Conservation (phyloP, 1,140 invertebrate genomes). For the Cryptotermes secundus region DNA sequence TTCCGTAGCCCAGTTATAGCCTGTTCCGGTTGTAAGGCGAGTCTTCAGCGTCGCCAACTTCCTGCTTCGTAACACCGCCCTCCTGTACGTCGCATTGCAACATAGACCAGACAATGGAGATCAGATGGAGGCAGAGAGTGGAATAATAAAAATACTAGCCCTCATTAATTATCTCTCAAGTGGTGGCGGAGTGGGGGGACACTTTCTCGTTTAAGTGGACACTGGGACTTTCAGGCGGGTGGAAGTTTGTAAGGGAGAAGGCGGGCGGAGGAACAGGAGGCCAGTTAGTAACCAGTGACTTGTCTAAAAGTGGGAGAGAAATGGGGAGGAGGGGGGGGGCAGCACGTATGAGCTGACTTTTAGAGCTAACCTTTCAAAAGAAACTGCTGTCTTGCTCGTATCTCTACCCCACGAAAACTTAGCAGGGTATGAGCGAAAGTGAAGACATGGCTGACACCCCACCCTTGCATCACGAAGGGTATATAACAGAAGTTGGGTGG, state of each 20-base stretch:
- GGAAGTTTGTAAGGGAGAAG: neutral
- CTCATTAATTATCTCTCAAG: neutral
- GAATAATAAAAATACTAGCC: neutral
- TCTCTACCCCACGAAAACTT: neutral
- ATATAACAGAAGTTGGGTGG: slow-evolving; percentile 1
- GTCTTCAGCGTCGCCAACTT: no score
- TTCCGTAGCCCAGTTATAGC: no score
- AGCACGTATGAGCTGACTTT: neutral
- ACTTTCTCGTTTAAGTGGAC: neutral
- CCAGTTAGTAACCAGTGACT: neutral
- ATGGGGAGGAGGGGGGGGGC: neutral
- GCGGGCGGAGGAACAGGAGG: neutral
- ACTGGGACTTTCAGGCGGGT: neutral
- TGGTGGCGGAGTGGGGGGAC: neutral
- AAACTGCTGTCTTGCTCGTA: neutral
- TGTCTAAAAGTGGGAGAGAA: no score
- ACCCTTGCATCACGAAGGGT: neutral
- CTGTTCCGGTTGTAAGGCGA: no score
- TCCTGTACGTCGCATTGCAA: no score
- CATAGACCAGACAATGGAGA: no score
- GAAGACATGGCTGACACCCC: neutral
- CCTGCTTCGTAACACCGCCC: no score
- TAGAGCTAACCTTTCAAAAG: neutral
- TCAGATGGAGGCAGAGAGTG: neutral
- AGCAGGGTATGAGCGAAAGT: neutral